A percentile compares a stretch with the other conserved stretches of the same genome.
Conservation (phyloP, 2,888 invertebrate genomes). For the Meteorus cinctellus region DNA sequence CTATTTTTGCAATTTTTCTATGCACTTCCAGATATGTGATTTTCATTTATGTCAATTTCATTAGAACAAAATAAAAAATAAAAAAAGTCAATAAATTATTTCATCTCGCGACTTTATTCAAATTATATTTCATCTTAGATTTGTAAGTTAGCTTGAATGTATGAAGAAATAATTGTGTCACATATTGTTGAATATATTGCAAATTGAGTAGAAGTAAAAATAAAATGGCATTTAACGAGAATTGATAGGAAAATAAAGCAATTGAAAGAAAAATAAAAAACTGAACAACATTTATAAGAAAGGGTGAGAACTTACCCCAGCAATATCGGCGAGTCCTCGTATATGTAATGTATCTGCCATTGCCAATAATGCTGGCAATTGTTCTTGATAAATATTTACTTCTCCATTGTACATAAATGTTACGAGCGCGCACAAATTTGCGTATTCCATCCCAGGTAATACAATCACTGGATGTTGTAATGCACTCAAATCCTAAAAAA, state of each 20-base stretch:
- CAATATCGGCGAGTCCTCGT: conserved; percentile 87
- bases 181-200: not conserved
- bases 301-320: conserved; percentile 77
- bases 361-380: conserved; percentile 84
- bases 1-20: too few species aligned
- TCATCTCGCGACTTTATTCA: conserved; percentile 29
- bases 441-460: conserved; percentile 81
- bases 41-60: not conserved
- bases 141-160: not conserved
- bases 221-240: not conserved
- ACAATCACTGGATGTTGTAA: conserved; percentile 83
- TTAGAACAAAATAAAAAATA: not conserved
- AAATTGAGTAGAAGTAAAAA: not conserved
- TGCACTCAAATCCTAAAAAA: conserved; percentile 79
- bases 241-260: conserved; percentile 3
- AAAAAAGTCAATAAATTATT: not conserved
- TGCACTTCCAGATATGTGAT: not conserved
- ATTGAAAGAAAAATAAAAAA: conserved; percentile 1
- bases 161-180: not conserved
- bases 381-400: conserved; percentile 87
- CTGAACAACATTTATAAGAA: not conserved
- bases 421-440: conserved; percentile 84
- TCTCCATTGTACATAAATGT: conserved; percentile 93
- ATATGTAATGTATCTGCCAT: conserved; percentile 88
- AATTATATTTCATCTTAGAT: not conserved